Evolutionary conservation across 2,113 vertebrate genomes (phyloP).

Genomic region (Sterna hirundo): DNA sequence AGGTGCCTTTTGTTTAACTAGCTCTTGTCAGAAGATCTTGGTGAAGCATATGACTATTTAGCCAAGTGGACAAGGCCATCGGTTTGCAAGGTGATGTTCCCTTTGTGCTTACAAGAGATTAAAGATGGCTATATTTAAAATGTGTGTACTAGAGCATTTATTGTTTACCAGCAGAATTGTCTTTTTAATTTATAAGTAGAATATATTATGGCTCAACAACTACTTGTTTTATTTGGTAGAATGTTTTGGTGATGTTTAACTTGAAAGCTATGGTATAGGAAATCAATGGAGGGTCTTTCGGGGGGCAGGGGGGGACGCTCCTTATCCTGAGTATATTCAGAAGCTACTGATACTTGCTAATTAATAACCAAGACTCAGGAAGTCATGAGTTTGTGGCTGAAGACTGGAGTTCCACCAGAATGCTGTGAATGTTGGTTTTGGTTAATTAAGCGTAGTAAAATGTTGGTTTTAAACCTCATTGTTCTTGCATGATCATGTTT

Average conservation of each 20-base stretch:
- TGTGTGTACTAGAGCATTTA: not conserved
- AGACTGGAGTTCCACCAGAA: not conserved
- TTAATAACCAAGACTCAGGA: not conserved
- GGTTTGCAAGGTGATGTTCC: not conserved
- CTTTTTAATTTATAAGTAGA: not conserved
- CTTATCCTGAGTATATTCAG: not conserved
- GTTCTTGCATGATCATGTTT: conserved; percentile 16
- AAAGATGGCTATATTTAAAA: not conserved
- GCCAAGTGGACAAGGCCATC: not conserved
- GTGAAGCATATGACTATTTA: not conserved
- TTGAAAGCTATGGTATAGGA: not conserved
- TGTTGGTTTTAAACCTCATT: not conserved
- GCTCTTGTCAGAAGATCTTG: not conserved
- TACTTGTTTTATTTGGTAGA: not conserved
- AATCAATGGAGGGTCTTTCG: not conserved
- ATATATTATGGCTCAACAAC: not conserved
- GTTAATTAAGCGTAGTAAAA: conserved; percentile 27
- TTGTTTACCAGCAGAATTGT: not conserved
- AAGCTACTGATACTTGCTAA: not conserved
- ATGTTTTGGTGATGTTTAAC: not conserved
- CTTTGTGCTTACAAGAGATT: not conserved
- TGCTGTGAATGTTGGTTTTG: not conserved
- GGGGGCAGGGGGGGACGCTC: not conserved
- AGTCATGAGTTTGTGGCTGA: not conserved
- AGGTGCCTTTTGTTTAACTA: not conserved